Evolutionary conservation across 2,888 invertebrate genomes (phyloP), one percentile per base, ranked within the genome.

Genomic region (Tachystola acroxantha): DNA sequence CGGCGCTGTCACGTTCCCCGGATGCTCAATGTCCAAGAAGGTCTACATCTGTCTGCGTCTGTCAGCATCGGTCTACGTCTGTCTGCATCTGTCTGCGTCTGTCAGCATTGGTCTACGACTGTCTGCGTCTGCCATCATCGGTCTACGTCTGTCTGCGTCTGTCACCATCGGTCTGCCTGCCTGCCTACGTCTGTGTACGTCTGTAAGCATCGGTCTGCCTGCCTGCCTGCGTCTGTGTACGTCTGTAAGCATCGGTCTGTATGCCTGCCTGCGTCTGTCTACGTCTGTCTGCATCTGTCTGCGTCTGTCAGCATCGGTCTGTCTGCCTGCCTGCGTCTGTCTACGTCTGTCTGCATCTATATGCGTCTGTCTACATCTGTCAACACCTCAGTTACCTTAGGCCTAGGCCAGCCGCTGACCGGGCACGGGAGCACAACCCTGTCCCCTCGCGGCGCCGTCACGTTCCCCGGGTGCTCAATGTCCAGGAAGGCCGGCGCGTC

Each of bases 341-440:
- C n/a, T n/a, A n/a, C n/a, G n/a, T n/a, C n/a, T n/a, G n/a, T n/a
- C n/a, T n/a, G n/a, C n/a, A n/a, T n/a, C n/a, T n/a, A n/a, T n/a
- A n/a, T n/a, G n/a, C n/a, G n/a, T n/a, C n/a, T n/a, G n/a, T n/a
- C n/a, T n/a, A n/a, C n/a, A n/a, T n/a, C n/a, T n/a, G n/a, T n/a
- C n/a, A n/a, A n/a, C n/a, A n/a, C n/a, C n/a, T n/a, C n/a, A n/a
- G 3, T 41, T 45, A 91, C 85, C 64, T 74, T 75, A 36, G 90
- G 89, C 45, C 70, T 77, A n/a, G 91, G 91, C 73, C 81, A 81
- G 10, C 91, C 92, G n/a, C 71, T 70, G 6, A 89, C 88, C 11
- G 89, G 86, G 55, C 93, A 93, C 32, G 90, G 87, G 40, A 93
- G 72, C 11, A 80, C 70, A 19, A 89, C 74, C 31, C 75, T 71